These are phyloP conservation scores for Muscina levida DNA, from an alignment of 2,888 invertebrate genomes.

Conservation along the genomic window DNA sequence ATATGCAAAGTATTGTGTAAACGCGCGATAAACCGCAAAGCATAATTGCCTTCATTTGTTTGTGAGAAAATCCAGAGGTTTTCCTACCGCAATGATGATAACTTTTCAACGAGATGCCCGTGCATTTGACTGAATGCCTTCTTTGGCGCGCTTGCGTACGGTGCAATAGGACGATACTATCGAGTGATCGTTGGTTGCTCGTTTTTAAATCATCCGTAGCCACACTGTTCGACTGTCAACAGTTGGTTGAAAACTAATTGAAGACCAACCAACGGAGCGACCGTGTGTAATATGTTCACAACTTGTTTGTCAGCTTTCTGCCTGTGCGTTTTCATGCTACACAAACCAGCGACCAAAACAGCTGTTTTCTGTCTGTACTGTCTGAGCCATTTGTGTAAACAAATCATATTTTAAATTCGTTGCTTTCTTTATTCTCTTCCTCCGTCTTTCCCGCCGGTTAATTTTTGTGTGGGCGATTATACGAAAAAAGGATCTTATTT, in stretches of 20 bases:
- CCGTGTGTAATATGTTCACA: constrained; percentile 56
- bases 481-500: constrained; percentile 29
- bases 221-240: constrained; percentile 53
- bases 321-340: background rate
- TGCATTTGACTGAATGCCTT: too few species aligned
- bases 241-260: constrained; percentile 62
- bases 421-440: background rate
- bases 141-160: constrained; percentile 46
- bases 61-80: constrained; percentile 21
- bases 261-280: background rate
- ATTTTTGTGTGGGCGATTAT: constrained; percentile 27
- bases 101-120: constrained; percentile 17
- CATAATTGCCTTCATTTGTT: constrained; percentile 51
- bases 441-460: too few species aligned
- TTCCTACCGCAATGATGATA: background rate
- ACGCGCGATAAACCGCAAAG: constrained; percentile 5
- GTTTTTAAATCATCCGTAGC: constrained; percentile 13
- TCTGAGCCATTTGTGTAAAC: constrained; percentile 23
- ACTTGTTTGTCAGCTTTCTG: constrained; percentile 40
- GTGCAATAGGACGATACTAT: background rate
- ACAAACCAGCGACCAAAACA: too few species aligned
- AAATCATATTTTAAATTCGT: constrained; percentile 27
- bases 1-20: background rate
- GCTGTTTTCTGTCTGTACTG: constrained; percentile 5
- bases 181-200: background rate